Base-by-base conservation (phyloP, 2,888 invertebrate species). In the Allolobophora icterica region DNA sequence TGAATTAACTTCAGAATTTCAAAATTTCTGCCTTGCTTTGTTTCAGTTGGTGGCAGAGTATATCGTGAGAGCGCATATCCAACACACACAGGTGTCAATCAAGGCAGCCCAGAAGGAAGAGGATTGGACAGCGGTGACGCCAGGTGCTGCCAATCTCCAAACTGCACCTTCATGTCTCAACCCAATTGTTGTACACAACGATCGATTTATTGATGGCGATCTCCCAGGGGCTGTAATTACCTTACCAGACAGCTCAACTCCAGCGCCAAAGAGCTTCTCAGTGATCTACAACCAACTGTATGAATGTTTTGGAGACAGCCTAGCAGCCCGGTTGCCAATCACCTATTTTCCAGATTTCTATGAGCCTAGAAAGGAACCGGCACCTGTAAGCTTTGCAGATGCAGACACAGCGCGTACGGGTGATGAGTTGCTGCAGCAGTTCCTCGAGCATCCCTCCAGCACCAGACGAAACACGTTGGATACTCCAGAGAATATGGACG, bases 301-400 rank as follows among this genome's bases (percentile, higher is more conserved):
- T 89, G 94, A 94, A 91, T 94, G 94, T 91, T 95, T 95, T 93
- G 95, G 95, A 35, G 95, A 95, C 92, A 93, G 94, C 91, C 92
- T 95, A 42, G 92, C 94, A 0, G 92, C 93, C 30, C 92, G 93
- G 33, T 92, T 95, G 45, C 95, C 95, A 0, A 91, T 94, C 42
- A 84, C 94, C 21, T 92, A n/a, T 30, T 87, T 92, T 21, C 42
- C 40, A 6, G 89, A 91, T n/a, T 52, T 90, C 33, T 91, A 93
- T 40, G 92, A 93, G 33, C 91, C 92, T 52, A 83, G 92, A n/a
- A 93, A 94, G 45, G 94, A 94, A 91, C 33, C 94, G 17, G 91
- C 93, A 24, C 90, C 92, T 17, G 93, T 94, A 17, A 93, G 92
- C 35, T 92, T 95, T 45, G 93, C 93, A 33, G 94, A 94, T 91